Conservation (phyloP, 2,797 vertebrate species). For the Benthosema pterotum region DNA sequence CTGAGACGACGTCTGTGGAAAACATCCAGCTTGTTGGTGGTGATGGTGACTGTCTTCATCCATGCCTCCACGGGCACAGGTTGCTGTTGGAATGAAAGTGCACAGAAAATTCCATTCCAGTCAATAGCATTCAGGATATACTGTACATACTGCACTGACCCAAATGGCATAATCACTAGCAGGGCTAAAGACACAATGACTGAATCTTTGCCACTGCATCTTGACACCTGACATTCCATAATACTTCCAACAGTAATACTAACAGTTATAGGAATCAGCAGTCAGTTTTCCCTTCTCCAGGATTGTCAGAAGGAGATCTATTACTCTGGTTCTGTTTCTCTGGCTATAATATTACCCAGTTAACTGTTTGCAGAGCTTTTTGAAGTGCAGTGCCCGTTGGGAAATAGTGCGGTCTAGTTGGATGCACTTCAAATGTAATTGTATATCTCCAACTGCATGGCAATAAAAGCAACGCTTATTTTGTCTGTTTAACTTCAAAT, state of each 20-base stretch:
- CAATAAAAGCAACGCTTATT: conserved; percentile 36
- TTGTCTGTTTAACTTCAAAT: conserved; percentile 51
- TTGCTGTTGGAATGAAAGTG: too few species aligned
- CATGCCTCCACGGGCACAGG: too few species aligned
- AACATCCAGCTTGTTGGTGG: too few species aligned
- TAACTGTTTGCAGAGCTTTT: conserved; percentile 22
- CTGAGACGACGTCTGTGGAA: too few species aligned
- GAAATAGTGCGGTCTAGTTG: conserved; percentile 47
- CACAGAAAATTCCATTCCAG: too few species aligned
- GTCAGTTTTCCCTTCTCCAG: neutral
- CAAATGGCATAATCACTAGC: too few species aligned
- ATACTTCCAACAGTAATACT: neutral
- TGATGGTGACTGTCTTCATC: too few species aligned
- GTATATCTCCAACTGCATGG: conserved; percentile 42
- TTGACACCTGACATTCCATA: too few species aligned
- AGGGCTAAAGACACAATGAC: too few species aligned
- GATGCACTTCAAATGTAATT: conserved; percentile 56
- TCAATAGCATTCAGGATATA: too few species aligned
- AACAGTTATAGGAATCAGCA: neutral
- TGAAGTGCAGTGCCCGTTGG: conserved; percentile 35
- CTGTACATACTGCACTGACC: too few species aligned
- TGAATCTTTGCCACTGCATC: too few species aligned
- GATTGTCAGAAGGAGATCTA: neutral
- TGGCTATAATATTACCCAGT: conserved; percentile 14
- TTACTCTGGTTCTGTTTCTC: neutral